Conservation (phyloP, 2,888 invertebrate genomes). For the Heliothis peltigera region DNA sequence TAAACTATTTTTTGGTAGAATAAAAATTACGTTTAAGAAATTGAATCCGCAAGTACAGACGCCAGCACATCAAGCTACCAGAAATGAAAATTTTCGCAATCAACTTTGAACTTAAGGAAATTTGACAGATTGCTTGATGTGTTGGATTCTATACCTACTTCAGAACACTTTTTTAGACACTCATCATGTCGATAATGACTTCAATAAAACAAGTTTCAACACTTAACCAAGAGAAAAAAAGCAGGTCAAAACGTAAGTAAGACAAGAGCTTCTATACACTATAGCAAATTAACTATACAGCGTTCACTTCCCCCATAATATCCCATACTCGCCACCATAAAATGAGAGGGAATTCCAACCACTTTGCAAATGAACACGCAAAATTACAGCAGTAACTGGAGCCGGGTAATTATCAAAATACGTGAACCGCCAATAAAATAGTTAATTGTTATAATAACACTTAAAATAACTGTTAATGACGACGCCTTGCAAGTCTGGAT, state of each 20-base stretch:
- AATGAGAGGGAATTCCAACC: conserved; percentile 8
- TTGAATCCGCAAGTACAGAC: no score
- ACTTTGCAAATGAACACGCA: conserved; percentile 18
- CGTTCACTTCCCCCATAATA: neutral
- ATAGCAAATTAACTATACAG: neutral
- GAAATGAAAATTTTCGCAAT: no score
- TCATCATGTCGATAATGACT: no score
- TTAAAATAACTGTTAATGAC: conserved; percentile 66
- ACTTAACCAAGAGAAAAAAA: no score
- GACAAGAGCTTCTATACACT: no score
- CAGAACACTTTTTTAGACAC: no score
- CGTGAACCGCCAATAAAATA: conserved; percentile 38
- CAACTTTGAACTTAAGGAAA: no score
- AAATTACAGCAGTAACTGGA: conserved; percentile 23
- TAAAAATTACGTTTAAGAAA: conserved; percentile 8
- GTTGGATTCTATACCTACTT: no score
- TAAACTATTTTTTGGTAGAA: conserved; percentile 2
- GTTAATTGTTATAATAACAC: conserved; percentile 66
- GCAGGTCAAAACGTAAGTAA: no score
- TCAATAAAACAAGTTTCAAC: no score
- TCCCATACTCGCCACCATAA: neutral
- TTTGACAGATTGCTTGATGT: no score
- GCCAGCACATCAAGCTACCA: no score
- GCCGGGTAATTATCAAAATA: conserved; percentile 46
- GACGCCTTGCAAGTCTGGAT: conserved; percentile 37